Evolutionary conservation across 2,113 vertebrate species (phyloP).

Genomic region (Neodontobutis hainanensis): DNA sequence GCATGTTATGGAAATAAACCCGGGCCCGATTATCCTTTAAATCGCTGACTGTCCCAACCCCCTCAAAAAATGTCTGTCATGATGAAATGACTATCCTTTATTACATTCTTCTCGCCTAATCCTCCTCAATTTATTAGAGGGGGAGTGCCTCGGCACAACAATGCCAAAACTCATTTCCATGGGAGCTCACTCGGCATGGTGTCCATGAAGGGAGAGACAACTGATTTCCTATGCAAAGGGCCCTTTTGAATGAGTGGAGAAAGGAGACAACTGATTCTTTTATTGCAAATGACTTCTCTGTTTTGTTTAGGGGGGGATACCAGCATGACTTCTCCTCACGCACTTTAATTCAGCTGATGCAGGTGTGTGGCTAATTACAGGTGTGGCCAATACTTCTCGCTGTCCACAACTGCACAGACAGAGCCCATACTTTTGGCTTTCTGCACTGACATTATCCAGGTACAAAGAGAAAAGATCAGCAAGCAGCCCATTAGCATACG

Average conservation of each 20-base stretch:
- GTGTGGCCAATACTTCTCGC: slow-evolving; percentile 82
- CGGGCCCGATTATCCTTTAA: slow-evolving; percentile 89
- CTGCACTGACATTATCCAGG: slow-evolving; percentile 89
- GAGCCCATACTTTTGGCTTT: slow-evolving; percentile 70
- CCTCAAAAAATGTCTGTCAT: slow-evolving; percentile 89
- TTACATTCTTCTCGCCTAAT: slow-evolving; percentile 92
- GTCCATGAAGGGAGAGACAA: slow-evolving; percentile 93
- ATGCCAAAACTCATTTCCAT: slow-evolving; percentile 92
- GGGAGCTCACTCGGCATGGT: slow-evolving; percentile 91
- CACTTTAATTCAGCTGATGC: slow-evolving; percentile 84
- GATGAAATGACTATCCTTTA: slow-evolving; percentile 89
- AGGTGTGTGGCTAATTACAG: slow-evolving; percentile 96
- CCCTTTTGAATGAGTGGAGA: slow-evolving; percentile 49
- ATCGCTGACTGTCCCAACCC: slow-evolving; percentile 78
- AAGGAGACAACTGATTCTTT: slow-evolving; percentile 67
- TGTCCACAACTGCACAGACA: slow-evolving; percentile 5
- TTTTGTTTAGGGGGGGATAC: slow-evolving; percentile 66
- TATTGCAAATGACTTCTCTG: slow-evolving; percentile 74
- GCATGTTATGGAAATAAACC: slow-evolving; percentile 91
- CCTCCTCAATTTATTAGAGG: slow-evolving; percentile 91
- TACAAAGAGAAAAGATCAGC: slow-evolving; percentile 90
- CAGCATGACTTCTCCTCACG: slow-evolving; percentile 68
- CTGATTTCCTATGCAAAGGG: slow-evolving; percentile 95
- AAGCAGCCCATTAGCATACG: slow-evolving; percentile 91
- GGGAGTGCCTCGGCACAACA: slow-evolving; percentile 86